These are phyloP conservation scores for Danio albolineatus DNA, from an alignment of 2,797 vertebrate genomes.

Conservation along the genomic window DNA sequence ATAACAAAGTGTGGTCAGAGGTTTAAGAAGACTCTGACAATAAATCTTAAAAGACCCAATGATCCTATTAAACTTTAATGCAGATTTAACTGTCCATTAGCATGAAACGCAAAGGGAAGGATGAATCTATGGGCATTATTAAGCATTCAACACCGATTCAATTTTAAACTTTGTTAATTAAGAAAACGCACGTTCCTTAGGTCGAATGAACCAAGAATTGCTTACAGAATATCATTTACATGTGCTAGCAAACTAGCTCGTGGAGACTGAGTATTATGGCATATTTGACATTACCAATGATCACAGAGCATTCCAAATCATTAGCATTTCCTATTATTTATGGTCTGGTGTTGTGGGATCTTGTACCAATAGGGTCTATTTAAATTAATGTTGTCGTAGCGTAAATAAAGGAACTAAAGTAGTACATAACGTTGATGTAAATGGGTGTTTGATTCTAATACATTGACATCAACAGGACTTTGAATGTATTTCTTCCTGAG, in stretches of 20 bases:
- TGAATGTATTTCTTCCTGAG: neutral
- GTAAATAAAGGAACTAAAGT: neutral
- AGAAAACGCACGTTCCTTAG: conserved; percentile 48
- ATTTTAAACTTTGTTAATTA: conserved; percentile 60
- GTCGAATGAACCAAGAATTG: conserved; percentile 18
- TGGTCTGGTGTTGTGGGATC: neutral
- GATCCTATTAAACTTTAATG: conserved; percentile 70
- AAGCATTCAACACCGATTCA: conserved; percentile 57
- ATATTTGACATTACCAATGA: conserved; percentile 1
- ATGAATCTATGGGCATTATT: conserved; percentile 56
- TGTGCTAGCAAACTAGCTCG: conserved; percentile 17
- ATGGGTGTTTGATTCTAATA: conserved; percentile 9
- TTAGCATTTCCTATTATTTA: neutral
- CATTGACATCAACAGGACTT: neutral
- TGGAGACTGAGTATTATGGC: conserved; percentile 4
- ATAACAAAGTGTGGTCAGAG: conserved; percentile 66
- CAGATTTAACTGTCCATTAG: conserved; percentile 67
- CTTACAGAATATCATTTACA: conserved; percentile 15
- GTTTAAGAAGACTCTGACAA: conserved; percentile 63
- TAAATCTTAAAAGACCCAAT: conserved; percentile 69
- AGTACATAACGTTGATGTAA: neutral
- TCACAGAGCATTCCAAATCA: neutral
- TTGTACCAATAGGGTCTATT: neutral
- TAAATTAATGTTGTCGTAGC: neutral
- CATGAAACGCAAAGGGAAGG: conserved; percentile 57